These are phyloP conservation scores for Zosterops japonicus DNA, from an alignment of 2,113 vertebrate genomes.

Conservation along the genomic window DNA sequence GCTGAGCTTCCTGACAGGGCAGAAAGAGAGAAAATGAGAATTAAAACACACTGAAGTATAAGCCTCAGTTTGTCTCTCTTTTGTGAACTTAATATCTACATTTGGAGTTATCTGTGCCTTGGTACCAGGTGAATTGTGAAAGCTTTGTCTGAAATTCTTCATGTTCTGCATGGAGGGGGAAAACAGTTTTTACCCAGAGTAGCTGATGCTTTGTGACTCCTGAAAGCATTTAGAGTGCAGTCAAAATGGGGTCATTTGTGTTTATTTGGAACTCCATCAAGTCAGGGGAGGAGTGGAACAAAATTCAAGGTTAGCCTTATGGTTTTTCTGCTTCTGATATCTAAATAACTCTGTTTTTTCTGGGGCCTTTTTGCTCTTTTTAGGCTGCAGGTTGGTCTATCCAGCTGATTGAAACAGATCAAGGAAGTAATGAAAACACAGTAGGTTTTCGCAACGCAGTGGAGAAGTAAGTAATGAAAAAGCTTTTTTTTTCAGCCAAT, in stretches of 20 bases:
- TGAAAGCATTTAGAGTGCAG: neutral
- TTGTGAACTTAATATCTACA: neutral
- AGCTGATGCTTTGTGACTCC: neutral
- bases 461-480: conserved; percentile 65
- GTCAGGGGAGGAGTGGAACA: neutral
- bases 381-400: conserved; percentile 52
- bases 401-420: conserved; percentile 54
- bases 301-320: neutral
- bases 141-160: neutral
- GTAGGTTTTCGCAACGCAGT: conserved; percentile 61
- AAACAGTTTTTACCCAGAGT: neutral
- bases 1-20: neutral
- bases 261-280: neutral
- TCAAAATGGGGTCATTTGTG: neutral
- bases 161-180: neutral
- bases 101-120: neutral
- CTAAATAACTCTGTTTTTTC: neutral
- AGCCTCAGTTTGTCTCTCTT: neutral
- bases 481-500: neutral
- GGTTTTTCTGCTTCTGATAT: neutral
- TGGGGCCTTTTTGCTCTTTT: conserved; percentile 1
- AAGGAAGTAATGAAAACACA: conserved; percentile 42
- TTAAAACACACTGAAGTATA: neutral
- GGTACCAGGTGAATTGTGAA: neutral
- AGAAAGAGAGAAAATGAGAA: neutral